Evolutionary conservation across 2,888 invertebrate species (phyloP), one percentile per base, ranked within the genome.

Genomic region (Rhogogaster chlorosoma): DNA sequence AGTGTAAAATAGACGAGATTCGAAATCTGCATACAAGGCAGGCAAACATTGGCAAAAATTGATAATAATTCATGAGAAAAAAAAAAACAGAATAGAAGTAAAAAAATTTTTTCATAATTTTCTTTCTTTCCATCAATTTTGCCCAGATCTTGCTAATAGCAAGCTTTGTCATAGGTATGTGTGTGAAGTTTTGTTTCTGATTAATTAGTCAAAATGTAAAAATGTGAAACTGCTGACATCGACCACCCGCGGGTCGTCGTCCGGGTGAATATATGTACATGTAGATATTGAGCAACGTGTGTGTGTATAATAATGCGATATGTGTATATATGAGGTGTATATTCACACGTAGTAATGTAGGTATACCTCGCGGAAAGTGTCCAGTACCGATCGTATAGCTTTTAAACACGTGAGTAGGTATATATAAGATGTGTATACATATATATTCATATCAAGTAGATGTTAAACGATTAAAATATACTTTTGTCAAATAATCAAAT

Each of bases 401-500:
- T 18, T 49, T n/a, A n/a, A 26, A 26, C 10, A 22, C 26, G 26
- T 12, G 9, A 26, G 22, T 61, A n/a, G n/a, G n/a, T n/a, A n/a
- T n/a, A n/a, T n/a, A 61, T 61, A 61, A n/a, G n/a, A 29, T 22
- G 42, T 42, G 22, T 22, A 42, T n/a, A 42, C n/a, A 2, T 42
- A 38, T 42, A 10, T 9, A 73, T 67, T 12, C 18, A 32, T 26
- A 61, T 10, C 9, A 61, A 26, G 22, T 45, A 45, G 26, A n/a
- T 67, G 12, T 22, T 32, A 26, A 53, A 53, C 53, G 53, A 53
- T 53, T 67, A 67, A 32, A 32, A 32, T 67, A 67, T 36, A 42
- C 82, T 82, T 26, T 64, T 61, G 82, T 82, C 82, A 82, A 82
- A 82, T 82, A 82, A 82, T 82, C 82, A 64, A 64, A 82, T 82